phyloP scores from a whole-genome alignment of 2,797 vertebrate species.

The Lepidocolaptes lacrymiger region DNA sequence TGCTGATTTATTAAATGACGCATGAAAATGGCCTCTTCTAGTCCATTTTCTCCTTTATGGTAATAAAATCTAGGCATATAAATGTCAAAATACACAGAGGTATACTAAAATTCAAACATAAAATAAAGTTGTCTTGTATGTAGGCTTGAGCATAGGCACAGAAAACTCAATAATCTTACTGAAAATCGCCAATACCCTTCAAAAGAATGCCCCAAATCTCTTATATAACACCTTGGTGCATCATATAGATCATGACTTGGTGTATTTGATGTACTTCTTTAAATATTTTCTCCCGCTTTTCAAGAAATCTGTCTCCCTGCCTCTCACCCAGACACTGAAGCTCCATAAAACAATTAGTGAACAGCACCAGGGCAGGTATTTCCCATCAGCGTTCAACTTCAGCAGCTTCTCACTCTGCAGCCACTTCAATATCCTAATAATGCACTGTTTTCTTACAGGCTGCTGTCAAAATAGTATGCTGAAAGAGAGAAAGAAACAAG shows the following conservation, averaged over 20 bases:
- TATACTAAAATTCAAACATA: background rate
- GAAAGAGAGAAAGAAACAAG: background rate
- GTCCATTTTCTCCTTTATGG: background rate
- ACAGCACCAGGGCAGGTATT: background rate
- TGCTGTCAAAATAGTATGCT: background rate
- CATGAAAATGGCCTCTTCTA: background rate
- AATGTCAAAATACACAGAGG: background rate
- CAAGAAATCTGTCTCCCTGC: background rate
- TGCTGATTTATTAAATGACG: slow-evolving; percentile 13
- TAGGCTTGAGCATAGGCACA: background rate
- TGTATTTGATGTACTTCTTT: background rate
- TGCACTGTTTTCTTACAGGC: background rate
- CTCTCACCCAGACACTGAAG: background rate
- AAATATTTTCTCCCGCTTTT: background rate
- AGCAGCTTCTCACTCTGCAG: background rate
- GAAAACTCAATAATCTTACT: background rate
- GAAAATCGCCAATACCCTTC: background rate
- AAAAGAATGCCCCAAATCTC: background rate
- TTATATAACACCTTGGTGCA: background rate
- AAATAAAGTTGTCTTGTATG: background rate
- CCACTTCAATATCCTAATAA: background rate
- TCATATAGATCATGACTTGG: background rate
- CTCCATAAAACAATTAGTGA: background rate
- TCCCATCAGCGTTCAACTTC: background rate
- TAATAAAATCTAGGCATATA: background rate